A percentile compares a stretch with the other conserved stretches of the same genome.
These are phyloP conservation scores for Oryzaephilus surinamensis DNA, from an alignment of 1,140 invertebrate species.

Conservation along the genomic window DNA sequence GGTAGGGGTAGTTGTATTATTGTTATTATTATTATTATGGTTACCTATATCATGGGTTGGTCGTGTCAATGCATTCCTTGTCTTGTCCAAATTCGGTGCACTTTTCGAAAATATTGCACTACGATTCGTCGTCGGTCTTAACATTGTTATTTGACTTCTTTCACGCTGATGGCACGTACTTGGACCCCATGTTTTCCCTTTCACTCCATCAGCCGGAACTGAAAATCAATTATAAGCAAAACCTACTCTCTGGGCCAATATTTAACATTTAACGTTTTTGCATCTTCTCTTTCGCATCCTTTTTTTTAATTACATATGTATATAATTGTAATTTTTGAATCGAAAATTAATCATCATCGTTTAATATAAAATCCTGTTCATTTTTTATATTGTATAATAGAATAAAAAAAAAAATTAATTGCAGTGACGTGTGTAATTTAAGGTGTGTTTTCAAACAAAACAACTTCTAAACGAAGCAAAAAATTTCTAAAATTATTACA, in stretches of 20 bases:
- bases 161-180: conserved; percentile 85
- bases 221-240: too few species aligned
- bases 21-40: conserved; percentile 41
- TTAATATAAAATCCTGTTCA: too few species aligned
- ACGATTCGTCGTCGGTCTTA: conserved; percentile 34
- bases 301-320: too few species aligned
- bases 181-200: conserved; percentile 96
- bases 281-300: too few species aligned
- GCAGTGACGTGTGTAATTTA: too few species aligned
- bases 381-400: too few species aligned
- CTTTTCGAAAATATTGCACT: conserved; percentile 41
- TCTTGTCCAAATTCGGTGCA: conserved; percentile 77
- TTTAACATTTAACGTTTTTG: too few species aligned
- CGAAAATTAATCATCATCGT: too few species aligned
- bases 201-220: conserved; percentile 87
- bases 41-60: conserved; percentile 51
- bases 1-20: conserved; percentile 25
- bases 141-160: conserved; percentile 56
- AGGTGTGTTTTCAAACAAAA: too few species aligned
- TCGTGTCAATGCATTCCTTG: conserved; percentile 39
- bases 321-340: too few species aligned
- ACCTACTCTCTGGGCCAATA: too few species aligned
- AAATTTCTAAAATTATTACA: conserved; percentile 7
- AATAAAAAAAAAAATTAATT: too few species aligned
- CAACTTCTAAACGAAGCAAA: neutral